These are phyloP conservation scores for Merluccius polli DNA, from an alignment of 2,797 vertebrate species.

Conservation along the genomic window DNA sequence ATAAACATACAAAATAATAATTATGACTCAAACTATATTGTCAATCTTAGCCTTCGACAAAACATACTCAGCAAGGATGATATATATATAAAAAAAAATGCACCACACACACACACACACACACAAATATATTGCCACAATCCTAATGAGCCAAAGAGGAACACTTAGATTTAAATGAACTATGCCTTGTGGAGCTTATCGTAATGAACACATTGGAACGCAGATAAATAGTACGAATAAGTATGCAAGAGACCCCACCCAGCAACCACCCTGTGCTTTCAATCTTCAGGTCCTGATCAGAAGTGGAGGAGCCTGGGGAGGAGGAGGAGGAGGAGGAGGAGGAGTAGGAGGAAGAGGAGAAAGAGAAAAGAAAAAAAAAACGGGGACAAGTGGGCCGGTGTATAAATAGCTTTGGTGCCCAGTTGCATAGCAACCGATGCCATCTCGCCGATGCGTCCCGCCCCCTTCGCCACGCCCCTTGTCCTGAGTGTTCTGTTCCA, in stretches of 20 bases:
- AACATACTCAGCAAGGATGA: neutral
- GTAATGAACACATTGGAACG: neutral
- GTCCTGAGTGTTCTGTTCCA: conserved; percentile 74
- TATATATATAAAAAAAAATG: neutral
- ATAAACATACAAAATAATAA: neutral
- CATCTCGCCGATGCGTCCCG: conserved; percentile 76
- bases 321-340: conserved; percentile 55
- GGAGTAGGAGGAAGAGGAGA: conserved; percentile 56
- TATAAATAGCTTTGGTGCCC: conserved; percentile 81
- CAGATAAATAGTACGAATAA: neutral
- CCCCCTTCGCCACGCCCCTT: conserved; percentile 78
- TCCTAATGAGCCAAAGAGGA: conserved; percentile 3
- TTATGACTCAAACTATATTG: neutral
- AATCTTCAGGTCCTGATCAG: conserved; percentile 60
- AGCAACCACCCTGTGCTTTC: conserved; percentile 36
- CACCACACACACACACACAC: neutral
- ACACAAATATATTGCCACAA: neutral
- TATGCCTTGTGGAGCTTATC: conserved; percentile 1
- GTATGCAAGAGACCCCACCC: neutral
- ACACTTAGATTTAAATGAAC: neutral
- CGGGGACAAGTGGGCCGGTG: conserved; percentile 68
- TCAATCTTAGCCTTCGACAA: neutral
- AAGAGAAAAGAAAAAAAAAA: conserved; percentile 42
- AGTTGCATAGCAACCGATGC: conserved; percentile 84
- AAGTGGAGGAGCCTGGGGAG: conserved; percentile 67